Base-by-base conservation (phyloP, 2,888 invertebrate genomes). In the Endotricha flammealis region DNA sequence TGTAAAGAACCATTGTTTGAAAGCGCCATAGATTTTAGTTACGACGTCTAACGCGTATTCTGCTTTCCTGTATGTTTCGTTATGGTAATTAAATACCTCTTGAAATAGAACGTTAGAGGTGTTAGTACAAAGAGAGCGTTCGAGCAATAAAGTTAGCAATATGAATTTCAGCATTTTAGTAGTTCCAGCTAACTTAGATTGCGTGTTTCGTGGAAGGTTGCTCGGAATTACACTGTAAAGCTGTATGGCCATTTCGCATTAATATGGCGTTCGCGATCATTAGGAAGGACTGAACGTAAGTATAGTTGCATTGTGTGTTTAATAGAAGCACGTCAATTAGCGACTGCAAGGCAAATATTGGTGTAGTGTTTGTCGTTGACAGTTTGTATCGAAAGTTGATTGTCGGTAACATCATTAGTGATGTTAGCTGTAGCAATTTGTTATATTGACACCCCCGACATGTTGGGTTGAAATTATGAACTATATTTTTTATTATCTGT, bases 321-420 rank as follows among this genome's bases (percentile, higher is more conserved):
- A 70, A 65, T 69, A 56, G 64, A 70, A 53, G 60, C 69, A 66
- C 56, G 81, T 85, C 83, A 82, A 83, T 85, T 83, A 85, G 49
- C 50, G 49, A 55, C 46, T 48, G 57, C 57, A 64, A 67, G 58
- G 67, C 64, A 64, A 83, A 82, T 77, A 77, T 81, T 77, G 20
- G 20, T 27, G 11, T 33, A 14, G 23, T 13, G 24, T 32, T 32
- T 32, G 14, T 14, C 14, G 32, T 24, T 29, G 39, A 39, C 46
- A 46, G 23, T 20, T 20, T 20, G 6, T 20, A 20, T 20, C 20
- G n/a, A 8, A 20, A 6, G 20, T 20, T 20, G 20, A 2, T 7
- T 20, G 20, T 4, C 6, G 20, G 16, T 16, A 16, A 16, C 16
- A 20, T 20, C 20, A 20, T 20, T 20, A 20, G 20, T 20, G 20